These are phyloP conservation scores for Mantis religiosa DNA, from an alignment of 2,888 invertebrate species.

Conservation along the genomic window DNA sequence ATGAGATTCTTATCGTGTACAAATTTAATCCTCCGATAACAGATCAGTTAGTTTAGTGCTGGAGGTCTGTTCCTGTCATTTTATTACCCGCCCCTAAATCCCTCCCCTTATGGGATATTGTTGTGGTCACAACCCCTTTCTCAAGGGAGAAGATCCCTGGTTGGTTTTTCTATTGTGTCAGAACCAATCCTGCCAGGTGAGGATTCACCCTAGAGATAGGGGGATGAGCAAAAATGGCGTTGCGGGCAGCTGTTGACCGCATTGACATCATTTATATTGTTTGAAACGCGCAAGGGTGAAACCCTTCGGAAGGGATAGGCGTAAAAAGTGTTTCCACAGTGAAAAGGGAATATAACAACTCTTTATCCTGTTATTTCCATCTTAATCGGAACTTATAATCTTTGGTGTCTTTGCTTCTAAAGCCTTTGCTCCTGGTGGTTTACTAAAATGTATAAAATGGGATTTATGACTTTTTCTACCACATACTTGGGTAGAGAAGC, in stretches of 20 bases:
- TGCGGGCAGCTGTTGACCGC: neutral
- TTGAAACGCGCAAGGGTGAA: neutral
- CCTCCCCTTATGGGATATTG: neutral
- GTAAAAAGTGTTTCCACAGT: neutral
- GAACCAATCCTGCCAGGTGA: neutral
- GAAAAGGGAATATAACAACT: neutral
- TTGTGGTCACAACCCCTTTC: neutral
- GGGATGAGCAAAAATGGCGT: neutral
- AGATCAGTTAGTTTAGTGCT: neutral
- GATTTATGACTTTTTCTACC: too few relatives aligned
- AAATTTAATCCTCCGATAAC: neutral
- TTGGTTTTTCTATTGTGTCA: neutral
- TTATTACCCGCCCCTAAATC: neutral
- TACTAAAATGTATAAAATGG: neutral
- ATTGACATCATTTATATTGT: neutral
- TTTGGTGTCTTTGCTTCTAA: neutral
- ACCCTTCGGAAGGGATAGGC: neutral
- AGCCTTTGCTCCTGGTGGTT: neutral
- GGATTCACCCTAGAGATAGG: neutral
- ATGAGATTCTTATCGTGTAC: neutral
- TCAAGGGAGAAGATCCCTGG: neutral
- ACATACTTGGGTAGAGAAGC: too few relatives aligned
- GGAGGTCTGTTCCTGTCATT: neutral
- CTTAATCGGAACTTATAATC: neutral
- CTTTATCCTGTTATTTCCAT: neutral